Conservation (phyloP, 2,797 vertebrate species). For the Orestias chungarensis region DNA sequence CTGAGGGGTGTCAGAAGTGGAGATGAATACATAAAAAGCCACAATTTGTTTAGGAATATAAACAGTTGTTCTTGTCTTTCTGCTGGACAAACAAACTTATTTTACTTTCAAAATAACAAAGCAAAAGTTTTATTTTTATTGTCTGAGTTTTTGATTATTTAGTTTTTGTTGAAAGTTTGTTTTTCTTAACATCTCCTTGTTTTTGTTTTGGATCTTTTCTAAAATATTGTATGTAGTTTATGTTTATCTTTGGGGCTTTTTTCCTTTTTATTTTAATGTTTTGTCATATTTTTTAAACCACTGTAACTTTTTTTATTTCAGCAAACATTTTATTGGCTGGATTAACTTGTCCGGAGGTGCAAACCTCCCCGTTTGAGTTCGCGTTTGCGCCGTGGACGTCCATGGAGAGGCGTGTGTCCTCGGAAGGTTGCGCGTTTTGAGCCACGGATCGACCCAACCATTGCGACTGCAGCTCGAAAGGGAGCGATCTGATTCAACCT, state of each 20-base stretch:
- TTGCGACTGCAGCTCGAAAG: conserved; percentile 17
- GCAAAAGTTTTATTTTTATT: neutral
- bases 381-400: conserved; percentile 51
- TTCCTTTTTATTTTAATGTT: too few species aligned
- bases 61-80: neutral
- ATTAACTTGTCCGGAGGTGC: conserved; percentile 27
- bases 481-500: conserved; percentile 28
- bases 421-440: conserved; percentile 70
- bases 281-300: neutral
- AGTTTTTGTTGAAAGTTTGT: neutral
- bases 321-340: conserved; percentile 12
- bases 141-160: neutral
- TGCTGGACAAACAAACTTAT: neutral
- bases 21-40: neutral
- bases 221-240: neutral
- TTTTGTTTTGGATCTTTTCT: neutral
- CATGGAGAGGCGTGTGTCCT: conserved; percentile 57
- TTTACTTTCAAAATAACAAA: neutral
- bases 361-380: conserved; percentile 16
- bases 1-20: neutral
- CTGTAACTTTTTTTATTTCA: neutral
- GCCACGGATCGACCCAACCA: conserved; percentile 23
- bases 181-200: neutral
- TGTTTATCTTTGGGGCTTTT: neutral
- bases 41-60: neutral